These are phyloP conservation scores for Patella pellucida DNA, from an alignment of 2,888 invertebrate species.

Conservation along the genomic window DNA sequence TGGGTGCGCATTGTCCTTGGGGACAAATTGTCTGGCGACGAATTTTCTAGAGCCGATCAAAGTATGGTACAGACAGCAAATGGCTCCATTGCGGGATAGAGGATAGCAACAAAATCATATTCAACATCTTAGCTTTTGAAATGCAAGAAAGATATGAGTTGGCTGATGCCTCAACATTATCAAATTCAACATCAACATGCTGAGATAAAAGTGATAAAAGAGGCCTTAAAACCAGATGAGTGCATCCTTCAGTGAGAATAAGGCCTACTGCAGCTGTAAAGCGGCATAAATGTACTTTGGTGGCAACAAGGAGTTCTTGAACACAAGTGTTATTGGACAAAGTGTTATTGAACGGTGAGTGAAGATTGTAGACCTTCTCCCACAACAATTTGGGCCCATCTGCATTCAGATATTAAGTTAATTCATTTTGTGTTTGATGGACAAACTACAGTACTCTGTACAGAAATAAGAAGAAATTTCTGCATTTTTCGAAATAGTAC, in stretches of 20 bases:
- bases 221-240: conserved; percentile 16
- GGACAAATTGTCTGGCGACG: too few species aligned
- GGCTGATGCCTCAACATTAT: conserved; percentile 22
- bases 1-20: too few species aligned
- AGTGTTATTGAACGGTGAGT: conserved; percentile 56
- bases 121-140: neutral
- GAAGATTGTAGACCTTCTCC: conserved; percentile 55
- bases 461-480: conserved; percentile 65
- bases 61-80: too few species aligned
- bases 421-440: conserved; percentile 57
- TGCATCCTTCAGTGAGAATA: conserved; percentile 32
- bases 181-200: conserved; percentile 19
- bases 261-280: conserved; percentile 15
- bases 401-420: conserved; percentile 47
- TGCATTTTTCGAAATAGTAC: conserved; percentile 28
- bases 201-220: conserved; percentile 18
- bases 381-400: conserved; percentile 66
- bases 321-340: conserved; percentile 37
- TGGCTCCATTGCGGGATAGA: too few species aligned
- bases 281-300: conserved; percentile 15
- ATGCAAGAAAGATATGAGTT: conserved; percentile 14
- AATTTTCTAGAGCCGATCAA: too few species aligned
- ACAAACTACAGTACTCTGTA: conserved; percentile 63
- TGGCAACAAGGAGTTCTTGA: conserved; percentile 8
- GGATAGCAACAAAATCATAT: too few species aligned